Conservation (phyloP, 2,113 vertebrate species). For the human region GRCh38 chrX:113492001-113492500, state of each 20-base stretch:
- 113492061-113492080: neutral
- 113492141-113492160: neutral
- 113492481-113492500: neutral
- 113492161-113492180: neutral
- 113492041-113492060: neutral
- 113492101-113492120: neutral
- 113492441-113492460: neutral
- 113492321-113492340: neutral
- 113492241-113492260: neutral
- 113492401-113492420: neutral
- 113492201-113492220: neutral
- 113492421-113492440: neutral
- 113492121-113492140: neutral
- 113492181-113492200: neutral
- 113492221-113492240: neutral
- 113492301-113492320: neutral
- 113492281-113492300: neutral
- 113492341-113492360: constrained; percentile 16
- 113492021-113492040: neutral
- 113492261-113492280: neutral
- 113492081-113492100: neutral
- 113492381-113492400: neutral
- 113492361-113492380: constrained; percentile 8
- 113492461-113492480: neutral
- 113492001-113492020: neutral